Base-by-base conservation (phyloP, 2,113 vertebrate species). In the Cheirogaleus medius region DNA sequence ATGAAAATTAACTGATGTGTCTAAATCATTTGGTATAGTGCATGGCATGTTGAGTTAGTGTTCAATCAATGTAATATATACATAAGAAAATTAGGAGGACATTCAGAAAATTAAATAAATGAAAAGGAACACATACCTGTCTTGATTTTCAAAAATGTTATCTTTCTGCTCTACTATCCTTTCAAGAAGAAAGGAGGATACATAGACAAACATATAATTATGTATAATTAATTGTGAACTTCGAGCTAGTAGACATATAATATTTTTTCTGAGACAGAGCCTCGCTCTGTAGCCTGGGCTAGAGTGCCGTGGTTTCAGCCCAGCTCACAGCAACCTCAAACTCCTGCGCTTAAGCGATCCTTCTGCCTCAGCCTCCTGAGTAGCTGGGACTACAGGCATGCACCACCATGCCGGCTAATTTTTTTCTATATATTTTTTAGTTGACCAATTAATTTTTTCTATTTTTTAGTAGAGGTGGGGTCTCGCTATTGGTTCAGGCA, bases 81-180 rank as follows among this genome's bases (percentile, higher is more conserved):
- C 32, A 49, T 56, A 49, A 68, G n/a, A 60, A 2, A 69, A 39
- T 68, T 74, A 60, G 91, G 32, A 37, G 64, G 3, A 52, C 15
- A 78, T 39, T 86, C 12, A 83, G 44, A 94, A 94, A 94, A 49
- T 64, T 87, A 86, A 93, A 73, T 91, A 66, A 60, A 71, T 68
- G 58, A 21, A 20, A 0, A 52, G 9, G 8, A 84, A 78, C 29
- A 63, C 8, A 49, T 34, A 68, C 23, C 4, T 58, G 20, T 60
- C 20, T 94, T 63, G 13, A 82, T 6, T 83, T 60, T n/a, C 13
- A 52, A 87, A 21, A 66, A 66, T 52, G 4, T 60, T 91, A 23
- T 47, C n/a, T 60, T 76, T 90, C 27, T 86, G 49, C 15, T 94
- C 21, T 77, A 77, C 42, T 34, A 66, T 84, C 12, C 52, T 90